Evolutionary conservation across 2,888 invertebrate genomes (phyloP).

Genomic region (Cephus spinipes): DNA sequence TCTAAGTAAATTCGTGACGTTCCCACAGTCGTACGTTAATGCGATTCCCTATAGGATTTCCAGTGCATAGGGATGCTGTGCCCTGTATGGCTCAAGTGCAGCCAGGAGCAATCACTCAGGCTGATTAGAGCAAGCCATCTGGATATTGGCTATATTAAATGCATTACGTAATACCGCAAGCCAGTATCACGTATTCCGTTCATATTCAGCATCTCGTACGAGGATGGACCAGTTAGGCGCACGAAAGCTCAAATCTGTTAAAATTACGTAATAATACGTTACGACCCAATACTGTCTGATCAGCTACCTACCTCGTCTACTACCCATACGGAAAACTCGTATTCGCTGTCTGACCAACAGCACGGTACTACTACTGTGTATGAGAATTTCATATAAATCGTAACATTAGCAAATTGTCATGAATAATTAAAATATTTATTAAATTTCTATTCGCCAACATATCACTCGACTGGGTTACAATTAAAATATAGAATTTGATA

Average conservation of each 20-base stretch:
- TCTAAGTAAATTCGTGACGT: background rate
- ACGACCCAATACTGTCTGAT: background rate
- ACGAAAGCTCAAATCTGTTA: background rate
- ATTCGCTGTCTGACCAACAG: background rate
- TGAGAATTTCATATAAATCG: background rate
- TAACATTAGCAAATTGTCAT: background rate
- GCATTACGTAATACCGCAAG: slow-evolving; percentile 4
- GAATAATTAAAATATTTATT: background rate
- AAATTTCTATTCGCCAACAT: background rate
- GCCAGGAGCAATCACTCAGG: background rate
- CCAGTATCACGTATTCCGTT: background rate
- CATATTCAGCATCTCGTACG: no score
- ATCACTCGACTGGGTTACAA: no score
- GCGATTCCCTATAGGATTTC: background rate
- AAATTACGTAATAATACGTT: background rate
- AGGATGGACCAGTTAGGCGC: background rate
- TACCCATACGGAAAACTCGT: background rate
- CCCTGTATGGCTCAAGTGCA: background rate
- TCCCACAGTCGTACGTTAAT: background rate
- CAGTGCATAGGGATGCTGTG: background rate
- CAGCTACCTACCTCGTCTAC: background rate
- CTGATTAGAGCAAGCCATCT: slow-evolving; percentile 1
- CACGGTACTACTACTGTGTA: background rate
- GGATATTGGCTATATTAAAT: slow-evolving; percentile 25
- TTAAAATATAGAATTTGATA: no score